These are phyloP conservation scores for Oenanthe oenanthe DNA, from an alignment of 2,113 vertebrate species.

Conservation along the genomic window DNA sequence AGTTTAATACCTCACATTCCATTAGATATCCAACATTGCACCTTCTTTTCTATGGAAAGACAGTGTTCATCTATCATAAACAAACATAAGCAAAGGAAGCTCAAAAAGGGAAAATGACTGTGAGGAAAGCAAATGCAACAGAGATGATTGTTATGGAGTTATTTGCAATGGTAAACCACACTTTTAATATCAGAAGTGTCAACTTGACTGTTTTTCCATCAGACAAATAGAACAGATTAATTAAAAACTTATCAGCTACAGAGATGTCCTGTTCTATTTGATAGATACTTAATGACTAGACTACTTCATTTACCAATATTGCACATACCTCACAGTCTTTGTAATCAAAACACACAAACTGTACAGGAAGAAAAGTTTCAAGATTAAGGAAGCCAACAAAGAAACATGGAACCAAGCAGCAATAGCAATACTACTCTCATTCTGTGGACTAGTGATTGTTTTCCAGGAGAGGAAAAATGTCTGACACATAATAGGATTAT, in stretches of 20 bases:
- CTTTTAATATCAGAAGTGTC: background rate
- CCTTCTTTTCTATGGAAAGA: background rate
- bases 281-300: background rate
- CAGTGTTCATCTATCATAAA: background rate
- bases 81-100: background rate
- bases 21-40: background rate
- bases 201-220: background rate
- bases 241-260: background rate
- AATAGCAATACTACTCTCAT: background rate
- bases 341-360: background rate
- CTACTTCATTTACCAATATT: background rate
- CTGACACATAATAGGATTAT: background rate
- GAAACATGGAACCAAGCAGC: background rate
- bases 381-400: background rate
- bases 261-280: background rate
- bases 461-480: background rate
- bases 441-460: background rate
- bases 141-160: background rate
- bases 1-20: background rate
- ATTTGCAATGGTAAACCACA: background rate
- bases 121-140: background rate
- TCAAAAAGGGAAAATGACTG: background rate
- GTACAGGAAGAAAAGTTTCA: background rate
- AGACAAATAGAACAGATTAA: background rate
- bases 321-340: background rate